Evolutionary conservation across 1,140 invertebrate genomes (phyloP), one percentile per base, ranked within the genome.

Genomic region (Lasaia peninsularis): DNA sequence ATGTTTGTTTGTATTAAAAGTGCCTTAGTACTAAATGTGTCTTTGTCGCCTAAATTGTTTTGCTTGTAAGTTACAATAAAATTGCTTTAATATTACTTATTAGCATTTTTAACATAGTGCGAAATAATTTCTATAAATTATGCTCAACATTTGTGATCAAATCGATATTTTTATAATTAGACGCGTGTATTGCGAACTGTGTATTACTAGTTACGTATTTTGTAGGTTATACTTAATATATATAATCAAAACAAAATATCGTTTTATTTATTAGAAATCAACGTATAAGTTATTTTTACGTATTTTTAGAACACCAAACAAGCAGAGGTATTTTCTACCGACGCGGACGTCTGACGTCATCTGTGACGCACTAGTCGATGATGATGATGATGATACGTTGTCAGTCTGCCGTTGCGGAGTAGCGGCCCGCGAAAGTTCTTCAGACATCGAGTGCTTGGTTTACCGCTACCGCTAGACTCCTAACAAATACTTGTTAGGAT

Each of bases 61-160:
- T 44, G 40, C 40, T 44, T 18, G 18, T 44, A 44, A 44, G 40
- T 28, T 28, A 44, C 16, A 16, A 44, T 32, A 7, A 58, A 58
- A 28, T 50, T 60, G 58, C 40, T 60, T 50, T 48, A 31, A 14
- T 34, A 44, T 35, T 44, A 32, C 48, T 60, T 62, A 55, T 62
- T 73, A 73, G 70, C 70, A 73, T 73, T 73, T 73, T 58, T 73
- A 70, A 63, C 56, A 44, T 72, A 72, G 69, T 62, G 44, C 62
- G 52, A 60, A 34, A 64, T 63, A 54, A 61, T 62, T 51, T 60
- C 52, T 58, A 63, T 48, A 48, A 67, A 63, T 65, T 63, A 49
- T 63, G 66, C 66, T 71, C 69, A 71, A 71, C 31, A 52, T 58
- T 56, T 63, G 53, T 57, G 56, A 63, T 60, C 44, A 55, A 66